phyloP scores from a whole-genome alignment of 2,888 invertebrate genomes.

The Melieria crassipennis region DNA sequence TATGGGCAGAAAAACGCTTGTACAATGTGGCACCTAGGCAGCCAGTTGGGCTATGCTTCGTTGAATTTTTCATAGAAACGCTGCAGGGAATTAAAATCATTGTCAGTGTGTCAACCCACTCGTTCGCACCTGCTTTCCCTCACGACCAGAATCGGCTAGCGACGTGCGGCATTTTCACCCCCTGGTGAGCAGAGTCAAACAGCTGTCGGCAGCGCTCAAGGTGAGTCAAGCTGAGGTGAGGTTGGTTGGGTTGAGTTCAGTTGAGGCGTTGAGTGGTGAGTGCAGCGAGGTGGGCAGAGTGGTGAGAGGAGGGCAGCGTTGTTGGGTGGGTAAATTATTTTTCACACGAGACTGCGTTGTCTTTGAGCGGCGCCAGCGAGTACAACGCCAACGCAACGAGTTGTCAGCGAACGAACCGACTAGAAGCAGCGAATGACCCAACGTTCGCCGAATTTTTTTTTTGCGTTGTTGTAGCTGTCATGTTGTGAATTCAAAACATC shows the following conservation, averaged over 20 bases:
- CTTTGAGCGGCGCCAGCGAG: no score
- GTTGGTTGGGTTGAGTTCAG: conserved; percentile 15
- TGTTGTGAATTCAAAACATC: conserved; percentile 21
- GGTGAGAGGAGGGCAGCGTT: no score
- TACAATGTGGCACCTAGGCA: not conserved
- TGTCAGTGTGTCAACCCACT: conserved; percentile 24
- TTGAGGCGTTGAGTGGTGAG: conserved; percentile 11
- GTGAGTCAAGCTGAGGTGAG: conserved; percentile 12
- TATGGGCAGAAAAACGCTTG: not conserved
- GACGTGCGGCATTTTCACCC: no score
- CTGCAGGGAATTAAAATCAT: conserved; percentile 41
- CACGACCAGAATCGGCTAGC: no score
- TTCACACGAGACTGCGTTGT: no score
- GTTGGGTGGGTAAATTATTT: no score
- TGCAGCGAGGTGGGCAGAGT: not conserved
- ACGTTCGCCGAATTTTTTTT: not conserved
- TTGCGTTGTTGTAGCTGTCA: not conserved
- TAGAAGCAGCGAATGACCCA: no score
- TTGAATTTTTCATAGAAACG: conserved; percentile 39
- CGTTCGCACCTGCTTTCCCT: no score
- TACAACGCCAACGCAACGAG: no score
- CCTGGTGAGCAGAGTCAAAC: no score
- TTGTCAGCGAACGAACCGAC: no score
- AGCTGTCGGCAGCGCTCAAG: conserved; percentile 11
- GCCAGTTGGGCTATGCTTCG: conserved; percentile 36